Evolutionary conservation across 1,140 invertebrate species (phyloP).

Genomic region (Charaxes varanes): DNA sequence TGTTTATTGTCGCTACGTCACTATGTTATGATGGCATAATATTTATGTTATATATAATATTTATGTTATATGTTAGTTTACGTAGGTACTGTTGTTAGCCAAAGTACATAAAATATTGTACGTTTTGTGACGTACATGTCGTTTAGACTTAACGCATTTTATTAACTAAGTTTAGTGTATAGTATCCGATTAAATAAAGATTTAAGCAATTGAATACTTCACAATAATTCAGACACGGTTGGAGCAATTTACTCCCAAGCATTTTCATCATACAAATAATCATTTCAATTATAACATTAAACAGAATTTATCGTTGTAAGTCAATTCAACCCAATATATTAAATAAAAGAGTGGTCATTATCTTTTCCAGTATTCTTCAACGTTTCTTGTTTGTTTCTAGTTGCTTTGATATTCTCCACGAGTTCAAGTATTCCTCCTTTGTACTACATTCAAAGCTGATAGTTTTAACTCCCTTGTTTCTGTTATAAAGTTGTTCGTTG

Average conservation of each 20-base stretch:
- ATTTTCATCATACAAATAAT: too few species aligned
- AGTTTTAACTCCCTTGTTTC: background rate
- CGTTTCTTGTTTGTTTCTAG: background rate
- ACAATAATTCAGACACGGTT: too few species aligned
- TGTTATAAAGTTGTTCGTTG: too few species aligned
- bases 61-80: background rate
- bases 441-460: background rate
- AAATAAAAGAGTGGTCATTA: slow-evolving; percentile 10
- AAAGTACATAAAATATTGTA: slow-evolving; percentile 8
- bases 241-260: too few species aligned
- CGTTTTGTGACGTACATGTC: background rate
- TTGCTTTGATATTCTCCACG: slow-evolving; percentile 7
- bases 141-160: too few species aligned
- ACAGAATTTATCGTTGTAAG: slow-evolving; percentile 7
- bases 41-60: background rate
- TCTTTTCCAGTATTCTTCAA: background rate
- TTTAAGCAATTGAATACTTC: too few species aligned
- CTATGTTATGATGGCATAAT: too few species aligned
- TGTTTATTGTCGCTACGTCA: too few species aligned
- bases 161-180: too few species aligned
- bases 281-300: too few species aligned
- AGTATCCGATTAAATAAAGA: too few species aligned
- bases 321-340: background rate
- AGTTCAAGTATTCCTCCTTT: background rate
- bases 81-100: slow-evolving; percentile 1